Evolutionary conservation across 2,888 invertebrate genomes (phyloP), one percentile per base, ranked within the genome.

Genomic region (Amblyjoppa proteus): DNA sequence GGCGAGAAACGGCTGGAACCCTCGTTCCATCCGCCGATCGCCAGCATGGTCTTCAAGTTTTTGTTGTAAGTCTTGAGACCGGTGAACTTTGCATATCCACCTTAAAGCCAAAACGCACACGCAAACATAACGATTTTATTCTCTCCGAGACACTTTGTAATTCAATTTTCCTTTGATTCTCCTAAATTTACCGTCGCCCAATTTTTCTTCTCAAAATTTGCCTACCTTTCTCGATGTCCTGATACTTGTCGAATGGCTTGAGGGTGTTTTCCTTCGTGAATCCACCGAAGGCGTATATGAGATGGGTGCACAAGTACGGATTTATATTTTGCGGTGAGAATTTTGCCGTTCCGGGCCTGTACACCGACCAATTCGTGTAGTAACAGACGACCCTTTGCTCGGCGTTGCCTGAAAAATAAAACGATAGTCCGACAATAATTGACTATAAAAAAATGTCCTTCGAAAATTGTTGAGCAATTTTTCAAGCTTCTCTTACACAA

Each of bases 1-100:
- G 97, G 97, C 0, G 98, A 98, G 94, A 98, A 98, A 85, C 96
- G 94, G 20, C 97, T 95, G 0, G 98, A 98, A 20, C 98, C 98
- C 94, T 98, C 98, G 94, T 98, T 98, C 98, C 98, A 98, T 0
- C 98, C 97, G 0, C 98, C 98, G 90, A 98, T 97, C 11, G 98
- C 98, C 89, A 99, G 95, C 95, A 99, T 94, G 0, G 98, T 98
- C 94, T 98, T 98, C 92, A 98, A 94, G 87, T 98, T 96, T 93
- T 98, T 98, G 94, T 98, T 98, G 95, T 98, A 98, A 0, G 98
- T 97, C 95, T 98, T 98, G 83, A 98, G 95, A 0, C 98, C 98
- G 56, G 97, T 98, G 94, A 98, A 98, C 95, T 98, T 98, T 31
- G 98, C 98, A 94, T 98, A 98, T 64, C 98, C 98, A 93, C 98